Conservation (phyloP, 2,113 vertebrate species). For the Heteronetta atricapilla region DNA sequence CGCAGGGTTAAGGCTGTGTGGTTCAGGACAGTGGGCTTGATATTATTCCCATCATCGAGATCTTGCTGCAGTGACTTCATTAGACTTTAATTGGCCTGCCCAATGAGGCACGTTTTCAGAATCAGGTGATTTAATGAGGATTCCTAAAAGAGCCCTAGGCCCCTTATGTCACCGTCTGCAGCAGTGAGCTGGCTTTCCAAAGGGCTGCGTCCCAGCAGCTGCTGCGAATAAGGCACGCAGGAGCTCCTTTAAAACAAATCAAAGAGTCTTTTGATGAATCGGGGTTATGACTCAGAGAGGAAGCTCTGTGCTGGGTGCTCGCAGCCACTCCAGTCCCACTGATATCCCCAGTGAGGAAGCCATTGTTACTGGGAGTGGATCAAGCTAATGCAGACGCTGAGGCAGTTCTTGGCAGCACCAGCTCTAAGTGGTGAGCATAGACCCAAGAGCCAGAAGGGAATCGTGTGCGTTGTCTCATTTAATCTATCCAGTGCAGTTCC, state of each 20-base stretch:
- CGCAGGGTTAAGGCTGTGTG: rapidly evolving
- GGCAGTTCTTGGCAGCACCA: not conserved
- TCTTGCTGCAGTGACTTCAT: not conserved
- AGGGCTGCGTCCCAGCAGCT: not conserved
- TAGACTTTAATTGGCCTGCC: not conserved
- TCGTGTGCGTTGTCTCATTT: not conserved
- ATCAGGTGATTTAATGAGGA: not conserved
- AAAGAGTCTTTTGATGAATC: slow-evolving; percentile 13
- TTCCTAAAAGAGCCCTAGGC: not conserved
- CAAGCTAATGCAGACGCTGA: not conserved
- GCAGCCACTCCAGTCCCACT: not conserved
- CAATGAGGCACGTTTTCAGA: not conserved
- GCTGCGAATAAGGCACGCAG: not conserved
- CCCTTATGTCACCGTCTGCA: not conserved
- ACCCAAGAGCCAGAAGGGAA: not conserved
- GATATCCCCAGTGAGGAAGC: not conserved
- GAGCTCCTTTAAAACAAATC: slow-evolving; percentile 6
- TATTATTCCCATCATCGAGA: not conserved
- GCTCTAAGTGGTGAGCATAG: not conserved
- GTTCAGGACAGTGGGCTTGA: not conserved
- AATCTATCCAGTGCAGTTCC: not conserved
- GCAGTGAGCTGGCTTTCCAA: not conserved
- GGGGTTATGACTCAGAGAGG: slow-evolving; percentile 39
- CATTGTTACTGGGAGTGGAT: not conserved
- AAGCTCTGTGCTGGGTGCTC: not conserved